Evolutionary conservation across 2,113 vertebrate genomes (phyloP).

Genomic region (Cepphus grylle): DNA sequence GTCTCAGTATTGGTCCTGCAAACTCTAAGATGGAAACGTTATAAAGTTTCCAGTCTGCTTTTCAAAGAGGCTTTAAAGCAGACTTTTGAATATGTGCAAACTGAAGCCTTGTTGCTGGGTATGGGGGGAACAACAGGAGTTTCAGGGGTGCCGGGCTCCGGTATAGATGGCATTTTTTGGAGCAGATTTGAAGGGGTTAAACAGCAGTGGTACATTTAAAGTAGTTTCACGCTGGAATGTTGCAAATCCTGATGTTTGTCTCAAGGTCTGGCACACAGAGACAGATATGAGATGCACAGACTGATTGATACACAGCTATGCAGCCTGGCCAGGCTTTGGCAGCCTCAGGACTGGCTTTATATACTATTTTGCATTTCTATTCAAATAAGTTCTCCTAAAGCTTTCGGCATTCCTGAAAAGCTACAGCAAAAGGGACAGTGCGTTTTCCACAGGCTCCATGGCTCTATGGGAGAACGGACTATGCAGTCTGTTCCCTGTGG

Average conservation of each 20-base stretch:
- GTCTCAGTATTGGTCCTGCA: neutral
- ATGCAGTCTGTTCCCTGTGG: neutral
- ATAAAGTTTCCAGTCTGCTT: neutral
- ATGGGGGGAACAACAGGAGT: neutral
- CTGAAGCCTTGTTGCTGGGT: neutral
- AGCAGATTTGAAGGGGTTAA: neutral
- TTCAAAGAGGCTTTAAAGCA: neutral
- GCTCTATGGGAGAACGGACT: neutral
- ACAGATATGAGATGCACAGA: neutral
- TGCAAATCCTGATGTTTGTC: neutral
- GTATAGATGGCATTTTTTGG: fast-evolving
- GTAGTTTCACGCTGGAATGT: neutral
- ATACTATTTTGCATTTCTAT: neutral
- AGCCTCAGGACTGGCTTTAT: neutral
- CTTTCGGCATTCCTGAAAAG: neutral
- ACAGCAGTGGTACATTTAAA: neutral
- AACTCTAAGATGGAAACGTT: neutral
- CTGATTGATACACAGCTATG: neutral
- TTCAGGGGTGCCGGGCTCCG: neutral
- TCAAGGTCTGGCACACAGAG: neutral
- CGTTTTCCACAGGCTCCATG: neutral
- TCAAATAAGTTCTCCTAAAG: neutral
- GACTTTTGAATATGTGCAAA: neutral
- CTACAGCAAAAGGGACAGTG: neutral
- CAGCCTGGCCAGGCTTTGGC: neutral